Evolutionary conservation across 1,140 invertebrate genomes (phyloP), one percentile per base, ranked within the genome.

Genomic region (Whitmania pigra): DNA sequence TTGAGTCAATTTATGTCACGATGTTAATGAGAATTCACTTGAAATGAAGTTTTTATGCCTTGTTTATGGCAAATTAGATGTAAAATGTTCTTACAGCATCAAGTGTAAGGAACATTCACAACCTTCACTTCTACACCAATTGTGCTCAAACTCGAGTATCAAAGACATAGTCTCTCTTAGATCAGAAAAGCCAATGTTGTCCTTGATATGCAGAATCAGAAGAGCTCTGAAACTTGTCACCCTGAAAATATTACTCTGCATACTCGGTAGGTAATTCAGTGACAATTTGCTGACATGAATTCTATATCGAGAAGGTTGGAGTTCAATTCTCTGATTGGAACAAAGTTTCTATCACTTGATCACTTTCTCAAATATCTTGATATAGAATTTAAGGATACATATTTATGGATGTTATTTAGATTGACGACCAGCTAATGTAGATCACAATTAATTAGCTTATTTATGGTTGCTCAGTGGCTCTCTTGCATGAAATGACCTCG

Each of bases 221-320:
- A 63, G 29, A 63, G 29, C 57, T 20, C 57, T 63, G 22, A 63
- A 31, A n/a, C 29, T 63, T 31, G 29, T 63, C 29, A 63, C 57
- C 11, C 29, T 63, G 22, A 63, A 63, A 25, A 22, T 63, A 63
- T 31, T 63, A 31, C 57, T 63, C 15, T 22, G 22, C 11, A 31
- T 63, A 11, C 15, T 49, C 11, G 9, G 43, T 49, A 49, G 43
- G 43, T 49, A 49, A 11, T 13, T 49, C 15, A n/a, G n/a, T n/a
- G n/a, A n/a, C n/a, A 49, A 49, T 49, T 15, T 15, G 43, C 43
- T 49, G 15, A 1, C 15, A 17, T 49, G 43, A 49, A 49, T 49
- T 49, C 43, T 49, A 15, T 49, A 36, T 36, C 6, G 31, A 2
- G 9, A 25, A 18, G 57, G 11, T 18, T 63, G 57, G 15, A 63